A percentile compares a stretch with the other conserved stretches of the same genome.
Evolutionary conservation across 2,888 invertebrate species (phyloP).

Genomic region (Tipula lateralis): DNA sequence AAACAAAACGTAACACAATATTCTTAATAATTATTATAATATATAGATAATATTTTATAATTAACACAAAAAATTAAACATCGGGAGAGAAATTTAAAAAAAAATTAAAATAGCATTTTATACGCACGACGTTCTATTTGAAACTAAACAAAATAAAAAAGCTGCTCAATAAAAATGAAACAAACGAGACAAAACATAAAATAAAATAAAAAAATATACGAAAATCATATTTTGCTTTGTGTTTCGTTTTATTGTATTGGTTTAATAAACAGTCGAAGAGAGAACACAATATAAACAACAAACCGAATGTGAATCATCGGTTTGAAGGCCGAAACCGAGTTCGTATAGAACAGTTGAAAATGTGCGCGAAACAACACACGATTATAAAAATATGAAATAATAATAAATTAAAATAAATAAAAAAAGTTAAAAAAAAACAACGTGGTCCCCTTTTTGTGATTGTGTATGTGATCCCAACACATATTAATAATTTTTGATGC

Average conservation of each 20-base stretch:
- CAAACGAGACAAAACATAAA: not conserved
- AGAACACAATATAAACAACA: slow-evolving; percentile 5
- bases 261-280: not conserved
- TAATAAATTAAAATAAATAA: slow-evolving; percentile 1
- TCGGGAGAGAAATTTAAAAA: not conserved
- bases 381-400: slow-evolving; percentile 19
- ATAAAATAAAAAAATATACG: not conserved
- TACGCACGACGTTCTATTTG: not conserved
- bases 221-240: not conserved
- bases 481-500: not conserved
- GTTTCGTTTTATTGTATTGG: not conserved
- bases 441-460: not conserved
- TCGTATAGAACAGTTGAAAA: not conserved
- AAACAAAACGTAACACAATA: not conserved
- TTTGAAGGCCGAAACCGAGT: not conserved
- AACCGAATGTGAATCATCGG: not conserved
- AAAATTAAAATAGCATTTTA: not conserved
- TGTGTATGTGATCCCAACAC: not conserved
- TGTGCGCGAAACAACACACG: slow-evolving; percentile 11
- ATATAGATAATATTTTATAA: not conserved
- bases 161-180: not conserved
- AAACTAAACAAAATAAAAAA: not conserved
- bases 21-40: not conserved
- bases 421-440: not conserved
- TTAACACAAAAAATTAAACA: not conserved